Base-by-base conservation (phyloP, 2,797 vertebrate genomes). In the Pygocentrus nattereri region DNA sequence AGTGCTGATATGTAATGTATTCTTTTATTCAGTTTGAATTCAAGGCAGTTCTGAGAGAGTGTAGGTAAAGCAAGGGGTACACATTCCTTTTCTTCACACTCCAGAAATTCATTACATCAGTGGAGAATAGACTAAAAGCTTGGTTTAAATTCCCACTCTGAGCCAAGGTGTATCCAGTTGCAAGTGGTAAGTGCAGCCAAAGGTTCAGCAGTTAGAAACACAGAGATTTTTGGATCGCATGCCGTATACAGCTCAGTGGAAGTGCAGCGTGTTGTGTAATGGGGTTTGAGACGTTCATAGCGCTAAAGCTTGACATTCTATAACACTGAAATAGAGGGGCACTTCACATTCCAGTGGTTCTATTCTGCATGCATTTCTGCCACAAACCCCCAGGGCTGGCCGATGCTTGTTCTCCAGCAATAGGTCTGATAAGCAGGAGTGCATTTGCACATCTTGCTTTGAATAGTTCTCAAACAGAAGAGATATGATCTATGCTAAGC, bases 111-210 rank as follows among this genome's bases (percentile, higher is more conserved):
- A 56, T 56, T 56, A 34, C 70, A 73, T 31, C 30, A 73, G 70
- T 56, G 50, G 11, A 56, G 50, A 38, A 34, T 15, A 56, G 50
- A 31, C n/a, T 50, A 18, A 27, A 23, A 19, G 15, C 69, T 71
- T 23, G 12, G 50, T 31, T 56, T 50, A 68, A 44, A 23, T 41
- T n/a, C 31, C 41, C 16, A 10, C 30, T 3, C 1, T 52, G 16
- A 76, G 44, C 58, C 74, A 61, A 50, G 65, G 71, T 81, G 62
- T 80, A 68, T 78, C 76, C 47, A 18, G 76, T 80, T 88, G 31
- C 25, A 38, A 65, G 19, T 62, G 56, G 16, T 4, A 52, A 49
- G 86, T 79, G 88, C 85, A 86, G 84, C 78, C 82, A 85, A 78
- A 78, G 80, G 59, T 81, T 76, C 38, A 27, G 38, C 44, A 25